phyloP scores from a whole-genome alignment of 2,888 invertebrate genomes.

The Graphium colonna region DNA sequence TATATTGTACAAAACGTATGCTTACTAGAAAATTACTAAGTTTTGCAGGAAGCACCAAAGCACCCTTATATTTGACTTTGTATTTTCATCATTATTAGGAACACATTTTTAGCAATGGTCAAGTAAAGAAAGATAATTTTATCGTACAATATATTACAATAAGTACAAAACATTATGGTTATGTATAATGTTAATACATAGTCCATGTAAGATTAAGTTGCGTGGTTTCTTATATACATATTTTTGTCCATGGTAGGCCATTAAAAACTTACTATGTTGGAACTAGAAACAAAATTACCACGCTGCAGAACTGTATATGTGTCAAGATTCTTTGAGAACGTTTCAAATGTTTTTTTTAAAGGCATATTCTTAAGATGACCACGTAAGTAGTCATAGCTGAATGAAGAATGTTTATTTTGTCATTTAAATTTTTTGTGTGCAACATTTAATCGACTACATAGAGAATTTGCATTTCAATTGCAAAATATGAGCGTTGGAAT shows the following conservation, averaged over 20 bases:
- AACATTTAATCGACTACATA: neutral
- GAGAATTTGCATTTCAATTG: too few species aligned
- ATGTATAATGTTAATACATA: neutral
- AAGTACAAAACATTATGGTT: too few species aligned
- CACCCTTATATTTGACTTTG: too few species aligned
- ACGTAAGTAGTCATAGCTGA: neutral
- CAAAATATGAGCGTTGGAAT: too few species aligned
- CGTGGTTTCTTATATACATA: neutral
- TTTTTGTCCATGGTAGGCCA: constrained; percentile 8
- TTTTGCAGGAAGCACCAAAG: too few species aligned
- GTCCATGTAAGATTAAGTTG: too few species aligned
- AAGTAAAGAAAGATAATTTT: neutral
- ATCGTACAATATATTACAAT: too few species aligned
- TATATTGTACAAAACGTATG: too few species aligned
- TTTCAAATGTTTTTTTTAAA: constrained; percentile 18
- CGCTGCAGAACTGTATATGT: constrained; percentile 20
- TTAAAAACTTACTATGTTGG: constrained; percentile 11
- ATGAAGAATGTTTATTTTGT: neutral
- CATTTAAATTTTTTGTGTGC: neutral
- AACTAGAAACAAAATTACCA: constrained; percentile 21
- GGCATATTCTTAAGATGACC: constrained; percentile 4
- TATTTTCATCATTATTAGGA: too few species aligned
- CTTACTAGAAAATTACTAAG: too few species aligned
- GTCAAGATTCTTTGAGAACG: constrained; percentile 22
- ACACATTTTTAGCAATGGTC: too few species aligned